phyloP scores from a whole-genome alignment of 2,113 vertebrate species.

The Ancistrus triradiatus region DNA sequence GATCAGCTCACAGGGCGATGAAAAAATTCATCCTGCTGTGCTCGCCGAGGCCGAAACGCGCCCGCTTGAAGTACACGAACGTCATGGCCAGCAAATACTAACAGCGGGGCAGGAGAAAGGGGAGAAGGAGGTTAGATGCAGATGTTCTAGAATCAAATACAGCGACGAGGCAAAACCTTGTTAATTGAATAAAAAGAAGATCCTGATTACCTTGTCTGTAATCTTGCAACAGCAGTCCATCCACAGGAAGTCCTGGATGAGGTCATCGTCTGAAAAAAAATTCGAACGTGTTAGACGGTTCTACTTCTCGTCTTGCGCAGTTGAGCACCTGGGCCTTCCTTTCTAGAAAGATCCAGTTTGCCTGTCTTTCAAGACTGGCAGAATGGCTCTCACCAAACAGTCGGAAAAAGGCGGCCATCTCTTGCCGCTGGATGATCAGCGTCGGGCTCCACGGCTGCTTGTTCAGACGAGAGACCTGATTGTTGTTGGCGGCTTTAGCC shows the following conservation, averaged over 20 bases:
- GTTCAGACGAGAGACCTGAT: background rate
- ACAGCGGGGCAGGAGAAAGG: slow-evolving; percentile 37
- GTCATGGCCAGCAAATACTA: slow-evolving; percentile 98
- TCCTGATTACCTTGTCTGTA: slow-evolving; percentile 81
- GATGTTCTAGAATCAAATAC: background rate
- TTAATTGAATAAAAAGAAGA: background rate
- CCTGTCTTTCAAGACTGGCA: slow-evolving; percentile 12
- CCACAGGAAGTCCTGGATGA: slow-evolving; percentile 91
- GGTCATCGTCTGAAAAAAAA: slow-evolving; percentile 74
- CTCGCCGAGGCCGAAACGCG: slow-evolving; percentile 77
- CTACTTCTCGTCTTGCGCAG: too few relatives aligned
- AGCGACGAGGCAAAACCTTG: too few relatives aligned
- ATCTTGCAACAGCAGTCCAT: slow-evolving; percentile 93
- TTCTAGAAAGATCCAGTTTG: too few relatives aligned
- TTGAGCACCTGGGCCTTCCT: too few relatives aligned
- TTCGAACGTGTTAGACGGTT: too few relatives aligned
- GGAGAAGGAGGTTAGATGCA: too few relatives aligned
- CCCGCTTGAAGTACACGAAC: slow-evolving; percentile 98
- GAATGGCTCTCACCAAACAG: slow-evolving; percentile 90
- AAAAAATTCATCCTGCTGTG: slow-evolving; percentile 92
- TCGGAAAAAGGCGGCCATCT: slow-evolving; percentile 90
- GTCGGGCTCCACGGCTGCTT: slow-evolving; percentile 59
- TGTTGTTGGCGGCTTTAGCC: slow-evolving; percentile 22
- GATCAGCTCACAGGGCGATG: slow-evolving; percentile 86
- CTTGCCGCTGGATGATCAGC: slow-evolving; percentile 78